A percentile compares a stretch with the other conserved stretches of the same genome.
These are phyloP conservation scores for Mola mola DNA, from an alignment of 2,113 vertebrate species.

Conservation along the genomic window DNA sequence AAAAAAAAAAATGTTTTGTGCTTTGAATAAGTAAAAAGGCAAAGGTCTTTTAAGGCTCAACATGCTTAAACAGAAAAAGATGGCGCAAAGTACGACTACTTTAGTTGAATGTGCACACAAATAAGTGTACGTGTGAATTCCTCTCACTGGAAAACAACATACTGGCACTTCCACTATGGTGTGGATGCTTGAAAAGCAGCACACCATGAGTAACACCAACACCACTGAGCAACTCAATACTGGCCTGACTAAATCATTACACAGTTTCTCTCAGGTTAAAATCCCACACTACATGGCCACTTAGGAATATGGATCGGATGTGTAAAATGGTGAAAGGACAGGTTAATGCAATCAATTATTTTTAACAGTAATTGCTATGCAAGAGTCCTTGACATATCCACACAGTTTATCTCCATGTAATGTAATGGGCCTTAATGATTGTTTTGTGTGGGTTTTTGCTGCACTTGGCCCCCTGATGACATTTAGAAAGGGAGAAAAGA, in stretches of 20 bases:
- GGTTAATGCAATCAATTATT: conserved; percentile 78
- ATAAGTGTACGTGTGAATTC: neutral
- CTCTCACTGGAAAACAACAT: conserved; percentile 38
- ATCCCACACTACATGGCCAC: conserved; percentile 56
- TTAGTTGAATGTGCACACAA: too few relatives aligned
- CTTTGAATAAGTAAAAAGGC: too few relatives aligned
- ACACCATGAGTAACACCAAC: conserved; percentile 52
- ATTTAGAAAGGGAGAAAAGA: conserved; percentile 73
- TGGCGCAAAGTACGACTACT: neutral
- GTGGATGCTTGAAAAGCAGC: conserved; percentile 58
- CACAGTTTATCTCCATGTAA: conserved; percentile 57
- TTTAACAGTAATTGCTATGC: conserved; percentile 73
- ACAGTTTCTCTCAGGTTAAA: conserved; percentile 65
- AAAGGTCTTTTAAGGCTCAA: too few relatives aligned
- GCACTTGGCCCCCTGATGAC: conserved; percentile 52
- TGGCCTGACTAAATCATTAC: conserved; percentile 66
- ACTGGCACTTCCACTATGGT: conserved; percentile 53
- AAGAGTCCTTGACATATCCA: conserved; percentile 69
- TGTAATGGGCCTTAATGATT: conserved; percentile 56
- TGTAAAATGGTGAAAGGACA: conserved; percentile 73
- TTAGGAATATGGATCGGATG: conserved; percentile 74
- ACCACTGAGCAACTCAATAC: conserved; percentile 56
- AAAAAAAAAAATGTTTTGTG: too few relatives aligned
- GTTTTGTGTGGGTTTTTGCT: conserved; percentile 58
- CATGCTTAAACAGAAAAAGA: neutral